phyloP scores from a whole-genome alignment of 2,797 vertebrate genomes.

The Taenioides sp. region DNA sequence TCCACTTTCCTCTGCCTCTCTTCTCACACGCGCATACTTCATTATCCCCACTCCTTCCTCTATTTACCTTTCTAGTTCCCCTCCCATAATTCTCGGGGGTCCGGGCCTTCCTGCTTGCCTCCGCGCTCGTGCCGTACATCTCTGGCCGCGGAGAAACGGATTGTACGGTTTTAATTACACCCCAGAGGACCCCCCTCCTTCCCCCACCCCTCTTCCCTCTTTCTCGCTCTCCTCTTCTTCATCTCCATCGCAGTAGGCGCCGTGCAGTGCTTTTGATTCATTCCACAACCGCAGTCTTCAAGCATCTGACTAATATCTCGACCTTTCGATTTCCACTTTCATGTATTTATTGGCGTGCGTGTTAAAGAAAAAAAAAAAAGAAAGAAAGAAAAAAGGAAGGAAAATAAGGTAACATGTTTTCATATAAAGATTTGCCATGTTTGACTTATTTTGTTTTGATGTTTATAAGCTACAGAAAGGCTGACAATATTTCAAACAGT shows the following conservation, averaged over 20 bases:
- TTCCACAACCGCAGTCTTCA: slow-evolving; percentile 23
- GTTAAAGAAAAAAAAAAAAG: background rate
- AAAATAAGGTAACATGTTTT: background rate
- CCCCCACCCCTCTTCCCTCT: slow-evolving; percentile 18
- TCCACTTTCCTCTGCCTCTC: background rate
- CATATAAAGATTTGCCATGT: background rate
- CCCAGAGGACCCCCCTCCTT: slow-evolving; percentile 51
- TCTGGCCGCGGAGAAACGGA: slow-evolving; percentile 49
- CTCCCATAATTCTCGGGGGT: slow-evolving; percentile 9
- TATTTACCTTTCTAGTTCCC: slow-evolving; percentile 21
- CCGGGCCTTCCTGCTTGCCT: slow-evolving; percentile 12
- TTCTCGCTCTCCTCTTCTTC: slow-evolving; percentile 23
- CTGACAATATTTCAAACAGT: background rate
- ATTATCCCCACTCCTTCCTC: slow-evolving; percentile 9
- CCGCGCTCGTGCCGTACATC: slow-evolving; percentile 23
- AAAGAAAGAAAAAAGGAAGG: no score
- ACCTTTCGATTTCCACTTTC: slow-evolving; percentile 4
- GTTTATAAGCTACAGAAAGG: background rate
- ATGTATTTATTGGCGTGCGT: slow-evolving; percentile 4
- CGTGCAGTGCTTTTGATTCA: slow-evolving; percentile 36
- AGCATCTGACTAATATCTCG: slow-evolving; percentile 12
- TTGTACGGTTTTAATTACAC: slow-evolving; percentile 63
- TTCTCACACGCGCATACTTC: background rate
- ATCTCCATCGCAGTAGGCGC: slow-evolving; percentile 20
- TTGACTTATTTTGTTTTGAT: background rate